Conservation (phyloP, 2,888 invertebrate genomes). For the Papilio gigon region DNA sequence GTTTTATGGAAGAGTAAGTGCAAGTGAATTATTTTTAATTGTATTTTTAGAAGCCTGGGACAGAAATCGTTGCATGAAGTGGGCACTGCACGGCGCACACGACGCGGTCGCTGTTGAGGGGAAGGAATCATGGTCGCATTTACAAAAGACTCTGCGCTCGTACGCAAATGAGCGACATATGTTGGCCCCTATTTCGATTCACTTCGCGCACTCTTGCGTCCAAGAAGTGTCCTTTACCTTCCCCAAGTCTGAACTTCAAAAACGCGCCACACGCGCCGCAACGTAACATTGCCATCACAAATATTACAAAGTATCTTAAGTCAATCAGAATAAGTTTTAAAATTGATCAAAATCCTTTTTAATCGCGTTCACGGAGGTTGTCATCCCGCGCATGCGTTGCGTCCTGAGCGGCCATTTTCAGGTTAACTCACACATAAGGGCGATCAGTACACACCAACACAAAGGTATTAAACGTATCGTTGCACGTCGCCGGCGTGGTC, state of each 20-base stretch:
- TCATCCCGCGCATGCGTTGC: slow-evolving; percentile 64
- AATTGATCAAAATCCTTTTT: slow-evolving; percentile 36
- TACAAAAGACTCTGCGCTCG: background rate
- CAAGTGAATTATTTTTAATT: slow-evolving; percentile 5
- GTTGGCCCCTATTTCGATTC: slow-evolving; percentile 41
- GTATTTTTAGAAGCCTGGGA: background rate
- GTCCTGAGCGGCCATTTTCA: slow-evolving; percentile 74
- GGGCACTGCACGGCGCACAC: slow-evolving; percentile 1
- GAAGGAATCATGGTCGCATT: background rate
- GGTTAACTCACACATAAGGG: slow-evolving; percentile 61
- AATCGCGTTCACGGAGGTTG: slow-evolving; percentile 36
- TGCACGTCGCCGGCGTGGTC: slow-evolving; percentile 50
- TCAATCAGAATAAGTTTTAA: slow-evolving; percentile 35
- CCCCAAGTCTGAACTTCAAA: slow-evolving; percentile 75
- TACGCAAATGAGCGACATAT: slow-evolving; percentile 22
- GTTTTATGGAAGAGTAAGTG: background rate
- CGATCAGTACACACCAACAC: slow-evolving; percentile 44
- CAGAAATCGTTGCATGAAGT: slow-evolving; percentile 2
- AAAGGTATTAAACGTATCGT: slow-evolving; percentile 61
- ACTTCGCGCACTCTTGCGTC: slow-evolving; percentile 44
- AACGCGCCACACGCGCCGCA: slow-evolving; percentile 61
- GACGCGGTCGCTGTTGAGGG: background rate
- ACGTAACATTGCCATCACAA: slow-evolving; percentile 14
- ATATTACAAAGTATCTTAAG: slow-evolving; percentile 42
- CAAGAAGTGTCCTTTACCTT: slow-evolving; percentile 73